Evolutionary conservation across 2,797 vertebrate species (phyloP).

Genomic region (Myotis vivesi): DNA sequence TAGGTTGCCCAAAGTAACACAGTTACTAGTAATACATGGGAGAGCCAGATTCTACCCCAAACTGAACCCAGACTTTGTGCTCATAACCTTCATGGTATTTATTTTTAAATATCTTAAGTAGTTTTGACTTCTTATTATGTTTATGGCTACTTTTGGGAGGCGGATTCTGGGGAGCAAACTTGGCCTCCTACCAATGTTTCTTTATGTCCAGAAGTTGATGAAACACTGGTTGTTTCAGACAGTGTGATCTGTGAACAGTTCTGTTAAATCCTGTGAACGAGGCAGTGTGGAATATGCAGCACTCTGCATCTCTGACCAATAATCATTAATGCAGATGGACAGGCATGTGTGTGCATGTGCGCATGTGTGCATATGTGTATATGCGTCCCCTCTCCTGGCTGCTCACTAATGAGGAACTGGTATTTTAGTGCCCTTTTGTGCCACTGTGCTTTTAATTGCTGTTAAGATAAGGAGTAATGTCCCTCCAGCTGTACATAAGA

Average conservation of each 20-base stretch:
- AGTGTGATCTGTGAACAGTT: neutral
- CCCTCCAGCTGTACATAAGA: constrained; percentile 66
- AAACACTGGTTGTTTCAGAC: constrained; percentile 27
- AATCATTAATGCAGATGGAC: neutral
- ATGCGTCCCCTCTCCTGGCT: neutral
- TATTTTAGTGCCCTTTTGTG: constrained; percentile 68
- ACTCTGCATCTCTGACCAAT: neutral
- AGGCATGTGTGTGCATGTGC: rapidly evolving
- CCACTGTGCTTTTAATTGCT: constrained; percentile 70
- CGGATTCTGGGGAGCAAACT: neutral
- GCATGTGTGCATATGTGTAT: neutral
- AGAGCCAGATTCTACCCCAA: neutral
- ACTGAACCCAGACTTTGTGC: neutral
- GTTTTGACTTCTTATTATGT: constrained; percentile 5
- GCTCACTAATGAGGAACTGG: constrained; percentile 66
- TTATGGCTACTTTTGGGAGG: neutral
- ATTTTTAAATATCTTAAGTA: constrained; percentile 25
- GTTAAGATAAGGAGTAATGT: constrained; percentile 70
- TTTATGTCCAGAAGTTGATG: constrained; percentile 42
- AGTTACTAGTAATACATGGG: neutral
- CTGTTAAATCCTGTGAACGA: neutral
- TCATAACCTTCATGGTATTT: neutral
- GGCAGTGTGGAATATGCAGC: neutral
- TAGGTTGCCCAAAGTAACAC: neutral
- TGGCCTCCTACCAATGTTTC: neutral